phyloP scores from a whole-genome alignment of 2,113 vertebrate species.

The Hippolais icterina region DNA sequence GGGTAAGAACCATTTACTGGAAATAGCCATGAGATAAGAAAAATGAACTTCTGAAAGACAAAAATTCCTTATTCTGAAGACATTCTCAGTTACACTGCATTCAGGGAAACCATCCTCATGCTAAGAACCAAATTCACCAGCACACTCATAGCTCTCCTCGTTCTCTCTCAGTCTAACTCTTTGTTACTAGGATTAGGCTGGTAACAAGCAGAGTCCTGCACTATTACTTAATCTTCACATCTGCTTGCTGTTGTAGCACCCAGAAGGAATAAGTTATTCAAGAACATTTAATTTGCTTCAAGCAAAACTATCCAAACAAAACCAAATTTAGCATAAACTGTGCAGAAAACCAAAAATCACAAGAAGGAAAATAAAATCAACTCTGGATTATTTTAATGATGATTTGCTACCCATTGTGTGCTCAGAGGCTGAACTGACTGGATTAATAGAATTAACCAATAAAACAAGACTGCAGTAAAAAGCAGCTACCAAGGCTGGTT shows the following conservation, averaged over 20 bases:
- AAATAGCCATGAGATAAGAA: neutral
- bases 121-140: neutral
- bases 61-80: neutral
- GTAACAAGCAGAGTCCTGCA: neutral
- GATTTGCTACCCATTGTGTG: neutral
- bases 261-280: neutral
- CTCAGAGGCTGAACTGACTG: neutral
- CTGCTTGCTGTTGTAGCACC: neutral
- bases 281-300: neutral
- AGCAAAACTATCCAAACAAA: neutral
- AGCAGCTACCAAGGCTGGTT: neutral
- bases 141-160: accelerated
- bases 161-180: neutral
- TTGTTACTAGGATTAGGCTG: neutral
- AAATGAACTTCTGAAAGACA: neutral
- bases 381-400: neutral
- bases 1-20: neutral
- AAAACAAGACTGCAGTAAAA: neutral
- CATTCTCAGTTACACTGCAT: neutral
- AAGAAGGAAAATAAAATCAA: neutral
- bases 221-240: neutral
- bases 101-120: neutral
- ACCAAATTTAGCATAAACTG: neutral
- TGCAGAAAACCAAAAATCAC: neutral
- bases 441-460: neutral